Evolutionary conservation across 2,113 vertebrate genomes (phyloP).

Genomic region (Polypterus bichir): DNA sequence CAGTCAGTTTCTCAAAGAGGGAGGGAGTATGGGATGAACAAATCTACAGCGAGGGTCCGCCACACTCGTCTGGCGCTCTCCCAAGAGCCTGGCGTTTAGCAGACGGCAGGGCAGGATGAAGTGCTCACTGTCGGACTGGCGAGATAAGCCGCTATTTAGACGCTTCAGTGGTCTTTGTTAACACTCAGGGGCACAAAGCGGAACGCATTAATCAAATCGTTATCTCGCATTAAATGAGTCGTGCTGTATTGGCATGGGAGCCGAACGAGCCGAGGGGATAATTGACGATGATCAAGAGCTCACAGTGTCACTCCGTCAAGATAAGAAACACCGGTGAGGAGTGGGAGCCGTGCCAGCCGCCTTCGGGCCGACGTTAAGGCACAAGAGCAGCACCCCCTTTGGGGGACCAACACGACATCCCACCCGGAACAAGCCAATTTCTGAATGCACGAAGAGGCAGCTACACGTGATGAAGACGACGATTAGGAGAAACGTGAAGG

Average conservation of each 20-base stretch:
- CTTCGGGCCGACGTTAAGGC: slow-evolving; percentile 1
- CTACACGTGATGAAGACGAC: too few relatives aligned
- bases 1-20: neutral
- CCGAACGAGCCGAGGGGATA: slow-evolving; percentile 2
- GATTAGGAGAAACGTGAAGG: neutral
- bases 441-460: too few relatives aligned
- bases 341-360: slow-evolving; percentile 1
- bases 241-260: slow-evolving; percentile 8
- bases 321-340: slow-evolving; percentile 1
- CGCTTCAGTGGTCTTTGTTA: slow-evolving; percentile 34
- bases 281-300: slow-evolving; percentile 10
- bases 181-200: slow-evolving; percentile 28
- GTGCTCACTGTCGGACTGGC: slow-evolving; percentile 33
- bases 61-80: neutral
- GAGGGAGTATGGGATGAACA: neutral
- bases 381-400: neutral
- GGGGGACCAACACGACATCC: neutral
- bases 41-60: neutral
- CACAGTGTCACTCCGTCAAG: slow-evolving; percentile 5
- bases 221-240: slow-evolving; percentile 28
- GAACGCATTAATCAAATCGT: slow-evolving; percentile 36
- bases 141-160: slow-evolving; percentile 29
- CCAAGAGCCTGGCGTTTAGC: slow-evolving; percentile 1
- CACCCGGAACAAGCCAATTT: too few relatives aligned
- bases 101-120: slow-evolving; percentile 25